Evolutionary conservation across 2,113 vertebrate species (phyloP).

Genomic region (Periophthalmodon schlosseri): DNA sequence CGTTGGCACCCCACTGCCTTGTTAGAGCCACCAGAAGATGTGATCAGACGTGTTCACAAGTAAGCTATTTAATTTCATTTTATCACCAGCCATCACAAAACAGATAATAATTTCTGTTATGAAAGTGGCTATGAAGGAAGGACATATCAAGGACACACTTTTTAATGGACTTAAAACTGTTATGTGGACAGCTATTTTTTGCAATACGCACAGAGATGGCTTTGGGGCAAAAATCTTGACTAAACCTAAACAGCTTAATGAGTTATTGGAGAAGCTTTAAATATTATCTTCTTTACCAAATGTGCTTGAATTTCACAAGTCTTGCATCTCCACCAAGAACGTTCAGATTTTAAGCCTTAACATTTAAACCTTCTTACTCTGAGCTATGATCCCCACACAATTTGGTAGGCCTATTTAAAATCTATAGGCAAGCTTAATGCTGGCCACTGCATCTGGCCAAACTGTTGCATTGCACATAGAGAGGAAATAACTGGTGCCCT

Average conservation of each 20-base stretch:
- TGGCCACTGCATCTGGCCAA: constrained; percentile 31
- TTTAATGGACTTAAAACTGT: constrained; percentile 23
- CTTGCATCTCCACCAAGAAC: constrained; percentile 7
- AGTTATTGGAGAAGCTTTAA: not conserved
- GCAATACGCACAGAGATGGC: not conserved
- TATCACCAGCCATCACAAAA: not conserved
- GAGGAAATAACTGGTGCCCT: constrained; percentile 29
- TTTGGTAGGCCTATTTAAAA: constrained; percentile 39
- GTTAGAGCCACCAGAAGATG: constrained; percentile 26
- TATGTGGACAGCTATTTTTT: not conserved
- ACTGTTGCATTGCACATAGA: constrained; percentile 33
- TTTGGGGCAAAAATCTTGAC: not conserved
- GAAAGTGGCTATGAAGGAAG: constrained; percentile 72
- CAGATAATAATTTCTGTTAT: constrained; percentile 7
- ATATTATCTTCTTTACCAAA: constrained; percentile 7
- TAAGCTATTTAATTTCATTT: constrained; percentile 14
- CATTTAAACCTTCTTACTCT: constrained; percentile 38
- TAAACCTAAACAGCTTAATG: not conserved
- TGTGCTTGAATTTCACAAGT: constrained; percentile 21
- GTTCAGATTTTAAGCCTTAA: constrained; percentile 31
- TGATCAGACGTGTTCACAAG: constrained; percentile 3
- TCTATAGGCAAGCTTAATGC: constrained; percentile 34
- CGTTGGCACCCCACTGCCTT: constrained; percentile 25
- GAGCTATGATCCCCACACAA: constrained; percentile 7
- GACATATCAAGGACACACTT: constrained; percentile 74